These are phyloP conservation scores for Riptortus pedestris DNA, from an alignment of 1,140 invertebrate species.

Conservation along the genomic window DNA sequence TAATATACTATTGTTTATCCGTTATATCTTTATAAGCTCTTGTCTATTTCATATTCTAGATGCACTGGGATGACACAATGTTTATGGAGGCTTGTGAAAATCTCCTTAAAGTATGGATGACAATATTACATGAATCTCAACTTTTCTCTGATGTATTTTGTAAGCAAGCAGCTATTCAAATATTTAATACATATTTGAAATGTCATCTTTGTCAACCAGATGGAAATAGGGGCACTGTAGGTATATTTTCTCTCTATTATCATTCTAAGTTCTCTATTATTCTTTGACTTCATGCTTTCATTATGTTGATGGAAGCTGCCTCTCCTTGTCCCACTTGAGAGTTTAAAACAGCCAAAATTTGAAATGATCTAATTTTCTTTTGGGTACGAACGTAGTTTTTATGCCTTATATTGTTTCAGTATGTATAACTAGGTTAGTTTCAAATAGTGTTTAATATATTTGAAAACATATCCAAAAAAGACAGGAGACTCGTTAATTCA, in stretches of 20 bases:
- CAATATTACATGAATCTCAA: slow-evolving; percentile 47
- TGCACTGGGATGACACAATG: slow-evolving; percentile 50
- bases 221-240: slow-evolving; percentile 49
- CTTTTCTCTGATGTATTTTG: slow-evolving; percentile 45
- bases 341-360: no score
- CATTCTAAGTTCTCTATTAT: background rate
- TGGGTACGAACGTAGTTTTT: no score
- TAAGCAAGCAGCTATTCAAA: slow-evolving; percentile 42
- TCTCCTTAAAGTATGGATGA: slow-evolving; percentile 69
- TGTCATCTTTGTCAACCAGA: slow-evolving; percentile 71
- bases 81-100: slow-evolving; percentile 71
- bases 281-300: background rate
- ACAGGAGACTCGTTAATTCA: no score
- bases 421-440: no score
- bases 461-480: no score
- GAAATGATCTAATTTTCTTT: no score
- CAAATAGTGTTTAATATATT: no score
- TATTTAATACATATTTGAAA: slow-evolving; percentile 75
- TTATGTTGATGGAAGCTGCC: background rate
- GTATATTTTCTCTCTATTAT: slow-evolving; percentile 21
- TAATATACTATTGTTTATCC: background rate
- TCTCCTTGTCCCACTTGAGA: no score
- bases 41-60: slow-evolving; percentile 34
- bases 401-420: no score
- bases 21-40: background rate